Evolutionary conservation across 2,888 invertebrate genomes (phyloP), one percentile per base, ranked within the genome.

Genomic region (Stictocephala bisonia): DNA sequence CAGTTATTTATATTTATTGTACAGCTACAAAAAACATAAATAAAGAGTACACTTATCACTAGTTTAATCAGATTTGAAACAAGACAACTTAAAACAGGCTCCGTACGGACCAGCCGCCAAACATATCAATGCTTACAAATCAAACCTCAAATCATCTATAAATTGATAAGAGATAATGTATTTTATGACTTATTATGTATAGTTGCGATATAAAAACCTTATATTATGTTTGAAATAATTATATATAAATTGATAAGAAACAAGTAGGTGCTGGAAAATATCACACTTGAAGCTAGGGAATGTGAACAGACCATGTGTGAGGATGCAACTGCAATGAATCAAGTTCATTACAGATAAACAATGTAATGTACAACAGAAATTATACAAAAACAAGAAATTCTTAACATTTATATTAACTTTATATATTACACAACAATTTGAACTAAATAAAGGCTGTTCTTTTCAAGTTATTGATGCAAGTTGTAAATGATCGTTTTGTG

Each of bases 221-320:
- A 60, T 40, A 18, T 40, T 60, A 60, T 40, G 35, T 40, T 20
- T 40, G 24, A 3, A 22, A 40, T 40, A 40, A 40, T 60, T 24
- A 60, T 11, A 22, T 31, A 40, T 60, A 35, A 44, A 60, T 60
- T 18, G 18, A 58, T 29, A 60, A 60, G 40, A 60, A 60, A 24
- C 11, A 41, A 60, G 22, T 60, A 24, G 22, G 58, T 56, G 56
- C 56, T 13, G n/a, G 35, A 51, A 35, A 60, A 40, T 60, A 60
- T 60, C 60, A 60, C 60, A 60, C 60, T 40, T 60, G 60, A 40
- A 40, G 60, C 60, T n/a, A 60, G 70, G 70, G 70, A 70, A 70
- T 70, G 70, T 70, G 70, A 70, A 70, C 70, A 56, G 56, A 70
- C 27, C 56, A 41, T 56, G 56, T 53, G 35, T 18, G 13, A 35